Evolutionary conservation across 2,113 vertebrate species (phyloP).

Genomic region (Notothenia rossii): DNA sequence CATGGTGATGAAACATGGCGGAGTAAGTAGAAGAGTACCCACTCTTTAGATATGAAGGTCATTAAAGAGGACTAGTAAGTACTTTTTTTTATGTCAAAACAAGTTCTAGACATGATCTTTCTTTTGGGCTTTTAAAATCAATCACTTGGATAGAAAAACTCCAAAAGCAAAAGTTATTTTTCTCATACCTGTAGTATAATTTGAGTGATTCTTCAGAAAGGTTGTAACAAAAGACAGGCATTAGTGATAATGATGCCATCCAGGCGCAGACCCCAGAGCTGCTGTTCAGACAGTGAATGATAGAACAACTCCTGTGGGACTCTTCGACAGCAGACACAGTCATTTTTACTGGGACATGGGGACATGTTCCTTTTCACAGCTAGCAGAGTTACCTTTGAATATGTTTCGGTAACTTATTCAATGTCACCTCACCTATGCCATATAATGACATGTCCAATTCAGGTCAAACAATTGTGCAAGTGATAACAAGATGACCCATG

Average conservation of each 20-base stretch:
- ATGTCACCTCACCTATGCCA: slow-evolving; percentile 25
- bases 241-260: slow-evolving; percentile 47
- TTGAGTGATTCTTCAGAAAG: background rate
- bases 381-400: slow-evolving; percentile 5
- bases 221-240: background rate
- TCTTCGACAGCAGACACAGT: slow-evolving; percentile 35
- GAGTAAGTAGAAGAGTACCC: no score
- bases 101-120: background rate
- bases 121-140: background rate
- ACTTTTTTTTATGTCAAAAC: background rate
- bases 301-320: slow-evolving; percentile 55
- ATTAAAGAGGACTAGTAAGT: no score
- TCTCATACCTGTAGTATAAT: background rate
- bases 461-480: no score
- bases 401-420: background rate
- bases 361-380: slow-evolving; percentile 30
- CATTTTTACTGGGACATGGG: slow-evolving; percentile 37
- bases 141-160: background rate
- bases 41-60: no score
- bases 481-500: no score
- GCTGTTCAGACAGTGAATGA: slow-evolving; percentile 58
- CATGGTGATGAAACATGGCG: no score
- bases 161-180: background rate
- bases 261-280: slow-evolving; percentile 40
- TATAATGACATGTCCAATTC: slow-evolving; percentile 2